Evolutionary conservation across 2,113 vertebrate genomes (phyloP).

Genomic region (Spermophilus dauricus): DNA sequence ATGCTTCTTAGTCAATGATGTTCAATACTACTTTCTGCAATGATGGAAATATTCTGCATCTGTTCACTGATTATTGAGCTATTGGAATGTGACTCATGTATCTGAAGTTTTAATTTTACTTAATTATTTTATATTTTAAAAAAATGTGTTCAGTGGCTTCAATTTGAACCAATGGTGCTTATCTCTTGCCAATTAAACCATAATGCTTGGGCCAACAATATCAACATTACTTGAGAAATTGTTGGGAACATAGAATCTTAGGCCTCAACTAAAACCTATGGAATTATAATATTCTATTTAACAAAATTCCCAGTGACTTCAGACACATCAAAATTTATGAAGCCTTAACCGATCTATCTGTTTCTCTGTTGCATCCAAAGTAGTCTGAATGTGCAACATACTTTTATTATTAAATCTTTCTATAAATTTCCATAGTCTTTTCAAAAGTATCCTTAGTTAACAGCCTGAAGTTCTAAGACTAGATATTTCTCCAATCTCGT

Average conservation of each 20-base stretch:
- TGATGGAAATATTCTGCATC: not conserved
- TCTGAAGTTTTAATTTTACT: not conserved
- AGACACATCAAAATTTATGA: not conserved
- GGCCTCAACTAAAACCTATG: not conserved
- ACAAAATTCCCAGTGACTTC: not conserved
- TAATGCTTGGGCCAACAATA: not conserved
- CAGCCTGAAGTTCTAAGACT: not conserved
- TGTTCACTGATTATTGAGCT: not conserved
- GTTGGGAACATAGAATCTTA: not conserved
- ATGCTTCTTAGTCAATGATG: not conserved
- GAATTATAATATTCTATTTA: not conserved
- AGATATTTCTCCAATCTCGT: not conserved
- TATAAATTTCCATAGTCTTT: not conserved
- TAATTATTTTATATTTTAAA: not conserved
- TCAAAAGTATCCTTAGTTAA: not conserved
- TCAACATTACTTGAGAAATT: not conserved
- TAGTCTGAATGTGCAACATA: not conserved
- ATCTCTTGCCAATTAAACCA: not conserved
- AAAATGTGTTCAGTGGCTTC: not conserved
- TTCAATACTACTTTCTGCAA: not conserved
- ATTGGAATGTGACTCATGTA: not conserved
- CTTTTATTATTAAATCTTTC: not conserved
- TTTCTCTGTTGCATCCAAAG: not conserved
- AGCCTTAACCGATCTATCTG: not conserved
- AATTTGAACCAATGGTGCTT: not conserved